A percentile compares a stretch with the other conserved stretches of the same genome.
Conservation (phyloP, 2,113 vertebrate genomes). For the Scatophagus argus region DNA sequence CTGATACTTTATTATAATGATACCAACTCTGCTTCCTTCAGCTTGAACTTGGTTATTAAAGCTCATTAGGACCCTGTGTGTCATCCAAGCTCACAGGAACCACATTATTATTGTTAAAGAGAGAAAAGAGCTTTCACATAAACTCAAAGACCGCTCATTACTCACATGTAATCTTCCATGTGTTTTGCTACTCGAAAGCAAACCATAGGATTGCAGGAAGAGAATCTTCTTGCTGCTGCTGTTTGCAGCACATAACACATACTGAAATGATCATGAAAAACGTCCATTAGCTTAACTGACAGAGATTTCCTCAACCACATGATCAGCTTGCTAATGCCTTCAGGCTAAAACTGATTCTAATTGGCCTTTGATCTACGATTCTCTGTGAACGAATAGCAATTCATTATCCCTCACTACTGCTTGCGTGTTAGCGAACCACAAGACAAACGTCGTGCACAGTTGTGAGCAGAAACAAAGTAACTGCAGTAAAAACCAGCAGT, state of each 20-base stretch:
- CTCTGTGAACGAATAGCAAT: constrained; percentile 19
- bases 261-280: constrained; percentile 35
- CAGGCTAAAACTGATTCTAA: constrained; percentile 48
- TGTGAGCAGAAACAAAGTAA: neutral
- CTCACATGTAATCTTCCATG: constrained; percentile 7
- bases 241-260: constrained; percentile 23
- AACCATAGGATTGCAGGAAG: constrained; percentile 5
- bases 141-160: constrained; percentile 13
- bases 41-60: constrained; percentile 14
- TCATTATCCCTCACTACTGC: constrained; percentile 20
- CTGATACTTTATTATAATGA: constrained; percentile 21
- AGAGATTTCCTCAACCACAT: constrained; percentile 49
- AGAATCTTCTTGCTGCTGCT: neutral
- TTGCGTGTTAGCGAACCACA: neutral
- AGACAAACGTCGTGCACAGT: constrained; percentile 18
- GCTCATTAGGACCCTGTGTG: neutral
- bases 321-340: constrained; percentile 51
- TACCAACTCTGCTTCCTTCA: neutral
- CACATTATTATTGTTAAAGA: constrained; percentile 7
- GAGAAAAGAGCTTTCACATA: constrained; percentile 11
- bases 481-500: neutral
- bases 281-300: constrained; percentile 48
- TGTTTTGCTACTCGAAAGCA: neutral
- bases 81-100: constrained; percentile 9
- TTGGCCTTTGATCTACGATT: constrained; percentile 51